phyloP scores from a whole-genome alignment of 2,888 invertebrate genomes.

The Cryptocheilus praepositus region DNA sequence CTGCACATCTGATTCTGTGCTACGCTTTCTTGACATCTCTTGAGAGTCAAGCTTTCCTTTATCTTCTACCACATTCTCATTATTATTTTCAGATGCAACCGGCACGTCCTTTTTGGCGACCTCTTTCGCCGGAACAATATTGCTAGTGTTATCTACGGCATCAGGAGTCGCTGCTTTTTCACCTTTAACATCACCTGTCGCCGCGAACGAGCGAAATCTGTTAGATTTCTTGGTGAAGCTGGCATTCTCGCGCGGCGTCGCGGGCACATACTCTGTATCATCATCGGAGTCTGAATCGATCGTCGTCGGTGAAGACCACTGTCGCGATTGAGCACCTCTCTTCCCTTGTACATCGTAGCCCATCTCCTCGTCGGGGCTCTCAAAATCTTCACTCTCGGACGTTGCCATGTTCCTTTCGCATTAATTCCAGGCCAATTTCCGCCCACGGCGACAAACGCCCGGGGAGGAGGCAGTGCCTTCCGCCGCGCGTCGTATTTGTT shows the following conservation, averaged over 20 bases:
- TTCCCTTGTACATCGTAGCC: constrained; percentile 54
- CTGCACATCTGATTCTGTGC: not conserved
- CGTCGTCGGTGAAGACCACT: constrained; percentile 43
- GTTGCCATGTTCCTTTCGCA: constrained; percentile 77
- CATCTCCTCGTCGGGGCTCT: constrained; percentile 85
- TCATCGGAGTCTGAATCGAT: constrained; percentile 71
- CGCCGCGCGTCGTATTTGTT: too few species aligned
- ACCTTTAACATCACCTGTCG: constrained; percentile 8
- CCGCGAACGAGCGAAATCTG: constrained; percentile 11
- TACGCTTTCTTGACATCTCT: not conserved
- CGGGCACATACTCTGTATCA: constrained; percentile 63
- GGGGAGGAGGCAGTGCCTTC: too few species aligned
- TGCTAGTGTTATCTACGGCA: not conserved
- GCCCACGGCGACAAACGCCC: too few species aligned
- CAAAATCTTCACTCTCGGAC: constrained; percentile 86
- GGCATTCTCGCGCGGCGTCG: constrained; percentile 9
- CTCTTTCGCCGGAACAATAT: not conserved
- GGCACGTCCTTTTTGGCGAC: not conserved
- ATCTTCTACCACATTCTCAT: not conserved
- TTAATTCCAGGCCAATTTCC: too few species aligned
- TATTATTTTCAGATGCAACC: not conserved
- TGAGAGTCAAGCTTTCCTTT: not conserved
- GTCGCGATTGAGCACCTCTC: constrained; percentile 22
- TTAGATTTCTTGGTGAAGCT: constrained; percentile 8
- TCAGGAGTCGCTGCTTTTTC: not conserved